phyloP scores from a whole-genome alignment of 1,140 invertebrate species.

The Pseudoatta argentina region DNA sequence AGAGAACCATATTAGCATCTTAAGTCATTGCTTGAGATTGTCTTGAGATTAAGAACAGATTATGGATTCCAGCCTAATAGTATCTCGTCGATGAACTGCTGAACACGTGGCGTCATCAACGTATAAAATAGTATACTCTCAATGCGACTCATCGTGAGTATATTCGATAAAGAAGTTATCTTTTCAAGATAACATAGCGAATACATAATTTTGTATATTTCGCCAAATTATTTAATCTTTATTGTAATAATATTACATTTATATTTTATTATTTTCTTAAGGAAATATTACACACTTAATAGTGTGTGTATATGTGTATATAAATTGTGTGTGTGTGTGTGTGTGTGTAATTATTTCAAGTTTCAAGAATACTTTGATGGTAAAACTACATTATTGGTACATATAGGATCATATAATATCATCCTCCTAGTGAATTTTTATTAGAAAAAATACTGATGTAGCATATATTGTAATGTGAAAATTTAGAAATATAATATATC shows the following conservation, averaged over 20 bases:
- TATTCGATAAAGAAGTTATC: conserved; percentile 2
- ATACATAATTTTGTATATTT: too few relatives aligned
- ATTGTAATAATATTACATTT: too few relatives aligned
- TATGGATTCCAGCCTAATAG: too few relatives aligned
- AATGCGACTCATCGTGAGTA: background rate
- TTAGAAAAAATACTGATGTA: background rate
- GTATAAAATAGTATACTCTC: background rate
- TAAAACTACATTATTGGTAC: background rate
- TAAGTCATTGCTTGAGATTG: too few relatives aligned
- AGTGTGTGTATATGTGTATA: background rate
- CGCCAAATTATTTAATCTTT: too few relatives aligned
- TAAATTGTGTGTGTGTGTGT: too few relatives aligned
- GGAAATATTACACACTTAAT: background rate
- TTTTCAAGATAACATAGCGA: background rate
- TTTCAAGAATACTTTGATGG: background rate
- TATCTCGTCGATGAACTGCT: too few relatives aligned
- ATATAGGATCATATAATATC: too few relatives aligned
- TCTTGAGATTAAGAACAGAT: too few relatives aligned
- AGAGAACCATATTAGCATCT: too few relatives aligned
- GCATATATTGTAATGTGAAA: background rate
- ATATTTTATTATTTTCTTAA: too few relatives aligned
- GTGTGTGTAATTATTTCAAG: background rate
- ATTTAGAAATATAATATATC: background rate
- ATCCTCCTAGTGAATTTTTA: background rate
- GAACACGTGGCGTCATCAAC: background rate